These are phyloP conservation scores for Tringa solitaria DNA, from an alignment of 2,113 vertebrate genomes.

Conservation along the genomic window DNA sequence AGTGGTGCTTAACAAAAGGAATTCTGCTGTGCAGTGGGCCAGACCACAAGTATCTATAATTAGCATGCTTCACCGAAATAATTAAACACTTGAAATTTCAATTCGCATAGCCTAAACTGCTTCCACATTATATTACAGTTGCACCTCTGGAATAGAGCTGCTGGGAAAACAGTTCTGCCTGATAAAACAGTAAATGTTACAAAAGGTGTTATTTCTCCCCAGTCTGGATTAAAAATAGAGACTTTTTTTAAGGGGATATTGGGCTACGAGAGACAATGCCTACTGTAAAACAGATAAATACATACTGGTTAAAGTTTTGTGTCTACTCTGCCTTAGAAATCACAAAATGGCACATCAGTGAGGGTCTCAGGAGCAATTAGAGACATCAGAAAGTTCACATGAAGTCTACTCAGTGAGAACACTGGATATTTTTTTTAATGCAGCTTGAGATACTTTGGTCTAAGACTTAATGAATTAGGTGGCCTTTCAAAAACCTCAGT, in stretches of 20 bases:
- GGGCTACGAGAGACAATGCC: neutral
- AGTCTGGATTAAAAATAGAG: neutral
- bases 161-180: neutral
- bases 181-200: neutral
- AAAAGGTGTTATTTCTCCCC: neutral
- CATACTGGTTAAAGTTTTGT: neutral
- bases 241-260: neutral
- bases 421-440: neutral
- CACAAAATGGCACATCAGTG: neutral
- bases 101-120: neutral
- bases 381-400: accelerated
- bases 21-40: neutral
- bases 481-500: neutral
- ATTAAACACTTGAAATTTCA: neutral
- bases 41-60: neutral
- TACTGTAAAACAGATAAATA: neutral
- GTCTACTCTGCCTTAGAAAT: neutral
- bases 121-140: neutral
- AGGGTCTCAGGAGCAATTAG: neutral
- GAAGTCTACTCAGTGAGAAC: neutral
- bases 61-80: neutral
- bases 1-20: neutral
- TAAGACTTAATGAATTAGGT: neutral
- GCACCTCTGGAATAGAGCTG: neutral
- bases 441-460: neutral